Base-by-base conservation (phyloP, 2,797 vertebrate genomes). In the Gallinago stenura region DNA sequence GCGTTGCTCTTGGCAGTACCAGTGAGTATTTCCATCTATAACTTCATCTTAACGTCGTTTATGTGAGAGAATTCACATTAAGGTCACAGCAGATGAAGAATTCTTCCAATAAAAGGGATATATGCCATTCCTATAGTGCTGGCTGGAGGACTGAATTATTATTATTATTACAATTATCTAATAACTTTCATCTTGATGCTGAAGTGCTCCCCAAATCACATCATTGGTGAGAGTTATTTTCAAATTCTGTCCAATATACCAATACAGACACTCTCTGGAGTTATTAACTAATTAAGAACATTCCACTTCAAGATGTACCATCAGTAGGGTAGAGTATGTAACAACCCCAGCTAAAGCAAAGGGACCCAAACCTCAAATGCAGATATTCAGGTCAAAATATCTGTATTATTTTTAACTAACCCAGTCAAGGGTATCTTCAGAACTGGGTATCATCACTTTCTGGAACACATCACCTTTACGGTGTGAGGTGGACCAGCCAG, bases 41-140 rank as follows among this genome's bases (percentile, higher is more conserved):
- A 85, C 60, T 87, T 68, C 72, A 83, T 60, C 54, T 54, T 83
- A 78, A 83, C 57, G 93, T 78, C 18, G 7, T 92, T 94, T 86
- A 66, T 57, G 28, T 68, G 64, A 91, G 41, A 76, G 43, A 86
- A 89, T 57, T 80, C 81, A 45, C 68, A 83, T 81, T 75, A 81
- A 68, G 82, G 68, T 56, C 10, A 1, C 30, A 77, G 66, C 58
- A 91, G 68, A 89, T 89, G 81, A 97, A 58, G 75, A 73, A 93
- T 93, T 65, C 30, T 94, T 87, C 68, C 79, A 92, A 89, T 94
- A 94, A 91, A 94, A 78, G 71, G 78, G 31, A 89, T 70, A 62
- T 84, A 43, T 65, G 68, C 72, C 37, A 21, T 35, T 91, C 64
- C 50, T 78, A 31, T 17, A 46, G 9, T 51, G 57, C 48, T 61